Conservation (phyloP, 2,888 invertebrate genomes). For the Beris morrisii region DNA sequence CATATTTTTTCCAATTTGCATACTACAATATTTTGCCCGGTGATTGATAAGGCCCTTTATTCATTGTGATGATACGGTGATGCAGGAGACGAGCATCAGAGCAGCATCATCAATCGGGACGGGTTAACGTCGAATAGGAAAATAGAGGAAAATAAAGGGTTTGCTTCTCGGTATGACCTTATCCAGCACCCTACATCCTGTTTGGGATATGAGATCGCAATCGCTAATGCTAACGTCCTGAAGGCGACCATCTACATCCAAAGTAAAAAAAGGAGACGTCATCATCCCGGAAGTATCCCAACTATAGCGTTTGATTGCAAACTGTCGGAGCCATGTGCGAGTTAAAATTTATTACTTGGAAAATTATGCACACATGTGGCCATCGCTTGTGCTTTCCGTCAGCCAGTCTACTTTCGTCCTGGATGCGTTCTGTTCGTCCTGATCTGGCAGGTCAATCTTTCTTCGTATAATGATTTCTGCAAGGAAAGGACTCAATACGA, state of each 20-base stretch:
- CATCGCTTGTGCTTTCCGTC: constrained; percentile 22
- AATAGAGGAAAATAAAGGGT: too few relatives aligned
- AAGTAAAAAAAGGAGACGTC: too few relatives aligned
- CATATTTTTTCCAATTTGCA: constrained; percentile 17
- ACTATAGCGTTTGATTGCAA: constrained; percentile 34
- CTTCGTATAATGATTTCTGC: too few relatives aligned
- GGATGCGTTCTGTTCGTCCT: too few relatives aligned
- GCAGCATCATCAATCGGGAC: not conserved
- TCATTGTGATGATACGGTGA: constrained; percentile 32
- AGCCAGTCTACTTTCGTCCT: constrained; percentile 15
- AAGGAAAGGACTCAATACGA: too few relatives aligned
- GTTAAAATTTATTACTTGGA: constrained; percentile 36
- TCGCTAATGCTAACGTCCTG: too few relatives aligned
- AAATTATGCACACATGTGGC: constrained; percentile 38
- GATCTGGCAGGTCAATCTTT: too few relatives aligned
- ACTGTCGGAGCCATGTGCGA: constrained; percentile 36
- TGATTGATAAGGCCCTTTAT: constrained; percentile 37
- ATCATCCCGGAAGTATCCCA: constrained; percentile 1
- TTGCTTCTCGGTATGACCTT: too few relatives aligned
- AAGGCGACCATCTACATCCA: too few relatives aligned
- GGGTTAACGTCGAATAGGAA: too few relatives aligned
- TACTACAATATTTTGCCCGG: constrained; percentile 14
- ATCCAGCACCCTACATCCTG: too few relatives aligned
- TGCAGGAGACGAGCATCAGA: not conserved
- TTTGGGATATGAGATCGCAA: too few relatives aligned